Evolutionary conservation across 2,113 vertebrate species (phyloP), one percentile per base, ranked within the genome.

Genomic region (Takifugu bimaculatus): DNA sequence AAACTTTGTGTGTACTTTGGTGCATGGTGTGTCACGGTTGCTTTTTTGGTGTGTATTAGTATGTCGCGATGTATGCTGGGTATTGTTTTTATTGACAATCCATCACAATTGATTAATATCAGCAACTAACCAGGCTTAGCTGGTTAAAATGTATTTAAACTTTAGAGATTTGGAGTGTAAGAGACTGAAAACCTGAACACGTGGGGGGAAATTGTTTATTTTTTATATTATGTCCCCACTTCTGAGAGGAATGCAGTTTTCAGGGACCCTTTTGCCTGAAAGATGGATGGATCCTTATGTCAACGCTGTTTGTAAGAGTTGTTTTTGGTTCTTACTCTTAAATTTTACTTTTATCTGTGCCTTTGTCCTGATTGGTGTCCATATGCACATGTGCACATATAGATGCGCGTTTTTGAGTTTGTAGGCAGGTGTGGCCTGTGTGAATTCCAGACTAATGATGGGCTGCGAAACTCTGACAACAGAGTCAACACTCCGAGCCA

Each of bases 401-500:
- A 62, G 50, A 47, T 0, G 39, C 54, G 60, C n/a, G 59, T 55
- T 32, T 42, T 4, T 35, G 52, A 29, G 57, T 77, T 70, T 66
- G 70, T 50, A 78, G 62, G 84, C 75, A 84, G 82, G 84, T 87
- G 85, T 81, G 87, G 82, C 72, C 82, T 81, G 58, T 67, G 76
- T 68, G 81, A 86, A 87, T 87, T 87, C 84, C 82, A 79, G 56
- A 53, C 68, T 86, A 89, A 89, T 89, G 79, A 83, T 77, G 84
- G 82, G 71, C 81, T 85, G 75, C 53, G 64, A 76, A 63, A 78
- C 68, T 77, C 74, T 86, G 77, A 88, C 84, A 87, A 75, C 60
- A 60, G 57, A 77, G 65, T 86, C 78, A 82, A 85, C 80, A 82
- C 77, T 87, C 68, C 81, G 78, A 86, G 67, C 76, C 83, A 80